These are phyloP conservation scores for Lordiphosa mommai DNA, from an alignment of 1,140 invertebrate genomes.

Conservation along the genomic window DNA sequence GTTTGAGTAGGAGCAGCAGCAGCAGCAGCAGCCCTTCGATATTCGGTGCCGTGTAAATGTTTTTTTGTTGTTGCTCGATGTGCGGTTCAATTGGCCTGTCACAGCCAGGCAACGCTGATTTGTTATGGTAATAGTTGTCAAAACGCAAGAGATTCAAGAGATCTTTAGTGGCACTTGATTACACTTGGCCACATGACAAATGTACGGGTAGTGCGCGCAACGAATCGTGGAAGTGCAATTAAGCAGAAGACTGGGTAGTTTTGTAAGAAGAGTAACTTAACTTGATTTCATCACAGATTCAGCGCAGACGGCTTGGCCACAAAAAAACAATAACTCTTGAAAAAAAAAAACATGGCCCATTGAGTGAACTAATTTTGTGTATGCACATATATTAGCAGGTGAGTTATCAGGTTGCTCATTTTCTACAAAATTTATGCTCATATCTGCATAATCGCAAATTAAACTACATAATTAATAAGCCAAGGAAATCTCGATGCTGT, in stretches of 20 bases:
- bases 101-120: conserved; percentile 65
- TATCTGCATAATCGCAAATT: conserved; percentile 76
- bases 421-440: conserved; percentile 66
- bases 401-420: conserved; percentile 59
- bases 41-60: conserved; percentile 67
- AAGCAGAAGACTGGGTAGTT: not conserved
- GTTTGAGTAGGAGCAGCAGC: not conserved
- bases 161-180: conserved; percentile 71
- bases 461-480: conserved; percentile 75
- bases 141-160: conserved; percentile 66
- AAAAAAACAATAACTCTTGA: conserved; percentile 12
- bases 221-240: conserved; percentile 36
- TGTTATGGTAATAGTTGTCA: conserved; percentile 76
- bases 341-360: conserved; percentile 57
- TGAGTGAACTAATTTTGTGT: conserved; percentile 57
- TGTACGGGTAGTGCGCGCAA: conserved; percentile 14
- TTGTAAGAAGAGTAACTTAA: no score
- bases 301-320: not conserved
- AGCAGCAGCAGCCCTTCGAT: conserved; percentile 11
- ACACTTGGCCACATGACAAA: conserved; percentile 53
- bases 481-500: conserved; percentile 41
- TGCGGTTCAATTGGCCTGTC: conserved; percentile 71
- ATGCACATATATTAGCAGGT: conserved; percentile 72
- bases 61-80: conserved; percentile 38
- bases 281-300: conserved; percentile 30